These are phyloP conservation scores for Brachycybe producta DNA, from an alignment of 2,888 invertebrate genomes.

Conservation along the genomic window DNA sequence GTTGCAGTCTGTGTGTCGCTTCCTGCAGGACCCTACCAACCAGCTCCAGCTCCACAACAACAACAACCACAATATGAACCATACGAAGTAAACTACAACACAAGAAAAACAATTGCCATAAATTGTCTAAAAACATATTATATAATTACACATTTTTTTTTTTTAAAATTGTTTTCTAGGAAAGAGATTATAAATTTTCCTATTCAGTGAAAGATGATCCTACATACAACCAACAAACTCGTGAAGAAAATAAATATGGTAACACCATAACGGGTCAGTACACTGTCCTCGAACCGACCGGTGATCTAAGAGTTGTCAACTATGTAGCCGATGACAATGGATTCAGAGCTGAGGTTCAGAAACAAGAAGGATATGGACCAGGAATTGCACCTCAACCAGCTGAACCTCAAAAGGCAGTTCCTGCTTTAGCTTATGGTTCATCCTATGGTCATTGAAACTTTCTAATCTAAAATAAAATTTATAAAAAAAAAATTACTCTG, in stretches of 20 bases:
- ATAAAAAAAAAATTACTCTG: no score
- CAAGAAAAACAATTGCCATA: no score
- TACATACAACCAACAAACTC: constrained; percentile 21
- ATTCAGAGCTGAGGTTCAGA: constrained; percentile 20
- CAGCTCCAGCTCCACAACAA: no score
- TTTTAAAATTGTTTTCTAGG: constrained; percentile 7
- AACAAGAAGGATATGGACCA: constrained; percentile 19
- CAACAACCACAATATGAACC: constrained; percentile 1
- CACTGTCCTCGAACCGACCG: constrained; percentile 20
- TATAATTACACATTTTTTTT: not conserved
- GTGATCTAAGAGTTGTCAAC: constrained; percentile 19
- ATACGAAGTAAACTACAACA: constrained; percentile 3
- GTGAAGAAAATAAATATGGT: constrained; percentile 20
- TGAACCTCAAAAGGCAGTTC: no score
- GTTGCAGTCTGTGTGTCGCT: no score
- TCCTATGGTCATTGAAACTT: no score
- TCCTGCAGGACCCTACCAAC: not conserved
- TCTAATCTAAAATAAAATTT: no score
- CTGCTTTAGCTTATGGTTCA: no score
- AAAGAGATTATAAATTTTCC: constrained; percentile 19
- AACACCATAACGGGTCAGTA: constrained; percentile 20
- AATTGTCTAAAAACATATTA: not conserved
- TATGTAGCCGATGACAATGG: constrained; percentile 20
- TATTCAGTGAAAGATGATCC: constrained; percentile 21
- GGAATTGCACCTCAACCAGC: no score